phyloP scores from a whole-genome alignment of 1,140 invertebrate species.

The Drosophila willistoni region DNA sequence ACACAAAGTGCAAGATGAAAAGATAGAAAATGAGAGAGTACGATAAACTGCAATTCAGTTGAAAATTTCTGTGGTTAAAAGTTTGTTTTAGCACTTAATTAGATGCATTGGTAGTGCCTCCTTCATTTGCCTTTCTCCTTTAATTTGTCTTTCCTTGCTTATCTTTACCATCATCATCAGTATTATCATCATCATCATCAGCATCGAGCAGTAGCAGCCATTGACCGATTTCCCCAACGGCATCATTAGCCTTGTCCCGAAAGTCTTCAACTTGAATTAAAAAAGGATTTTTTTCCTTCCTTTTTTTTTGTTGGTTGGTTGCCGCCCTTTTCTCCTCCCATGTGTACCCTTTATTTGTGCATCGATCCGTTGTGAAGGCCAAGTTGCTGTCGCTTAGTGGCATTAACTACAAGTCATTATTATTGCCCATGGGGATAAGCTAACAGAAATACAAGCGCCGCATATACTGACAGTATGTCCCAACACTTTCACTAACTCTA shows the following conservation, averaged over 20 bases:
- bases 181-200: slow-evolving; percentile 17
- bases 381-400: slow-evolving; percentile 43
- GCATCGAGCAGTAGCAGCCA: slow-evolving; percentile 20
- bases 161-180: slow-evolving; percentile 11
- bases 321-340: too few relatives aligned
- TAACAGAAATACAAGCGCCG: slow-evolving; percentile 19
- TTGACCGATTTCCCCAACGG: slow-evolving; percentile 52
- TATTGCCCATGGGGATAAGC: slow-evolving; percentile 61
- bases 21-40: not conserved
- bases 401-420: slow-evolving; percentile 78
- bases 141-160: not conserved
- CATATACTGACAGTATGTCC: not conserved
- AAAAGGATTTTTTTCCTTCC: slow-evolving; percentile 24
- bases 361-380: slow-evolving; percentile 1
- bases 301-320: not conserved
- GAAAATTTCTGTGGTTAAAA: slow-evolving; percentile 18
- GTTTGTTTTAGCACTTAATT: slow-evolving; percentile 55
- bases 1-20: slow-evolving; percentile 2
- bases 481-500: not conserved
- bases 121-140: not conserved
- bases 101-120: slow-evolving; percentile 53
- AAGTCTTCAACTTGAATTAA: slow-evolving; percentile 55
- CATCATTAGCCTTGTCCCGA: slow-evolving; percentile 57
- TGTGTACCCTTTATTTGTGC: not conserved
- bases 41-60: slow-evolving; percentile 4